These are phyloP conservation scores for Eurosta solidaginis DNA, from an alignment of 1,140 invertebrate genomes.

Conservation along the genomic window DNA sequence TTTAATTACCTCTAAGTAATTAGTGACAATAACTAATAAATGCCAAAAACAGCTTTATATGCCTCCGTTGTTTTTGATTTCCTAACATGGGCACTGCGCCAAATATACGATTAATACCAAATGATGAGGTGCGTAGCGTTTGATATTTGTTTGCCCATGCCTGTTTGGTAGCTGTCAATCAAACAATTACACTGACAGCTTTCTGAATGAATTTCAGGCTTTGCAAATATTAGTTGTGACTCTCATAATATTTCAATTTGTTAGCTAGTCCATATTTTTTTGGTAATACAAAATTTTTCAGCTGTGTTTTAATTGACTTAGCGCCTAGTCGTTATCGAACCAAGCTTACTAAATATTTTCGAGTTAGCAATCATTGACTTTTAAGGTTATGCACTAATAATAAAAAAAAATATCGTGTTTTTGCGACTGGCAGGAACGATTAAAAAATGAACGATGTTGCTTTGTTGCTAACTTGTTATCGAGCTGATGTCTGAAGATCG, in stretches of 20 bases:
- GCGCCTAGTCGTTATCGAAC: neutral
- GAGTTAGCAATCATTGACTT: neutral
- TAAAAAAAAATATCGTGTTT: neutral
- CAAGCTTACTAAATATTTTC: no score
- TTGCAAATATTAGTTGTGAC: slow-evolving; percentile 12
- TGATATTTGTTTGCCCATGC: no score
- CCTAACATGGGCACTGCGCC: no score
- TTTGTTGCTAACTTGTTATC: neutral
- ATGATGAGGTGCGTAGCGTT: no score
- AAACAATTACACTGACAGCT: neutral
- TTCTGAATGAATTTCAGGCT: neutral
- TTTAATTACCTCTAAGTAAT: slow-evolving; percentile 11
- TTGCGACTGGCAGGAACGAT: neutral
- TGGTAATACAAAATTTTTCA: neutral
- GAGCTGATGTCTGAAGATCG: neutral
- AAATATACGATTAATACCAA: no score
- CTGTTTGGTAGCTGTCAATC: slow-evolving; percentile 1
- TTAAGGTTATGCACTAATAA: neutral
- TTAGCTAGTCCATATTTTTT: slow-evolving; percentile 11
- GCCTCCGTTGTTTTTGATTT: no score
- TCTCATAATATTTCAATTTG: slow-evolving; percentile 25
- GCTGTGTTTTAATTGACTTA: neutral
- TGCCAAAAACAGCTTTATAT: no score
- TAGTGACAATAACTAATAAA: slow-evolving; percentile 21
- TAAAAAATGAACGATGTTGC: neutral